Base-by-base conservation (phyloP, 1,140 invertebrate species). In the Meteorus sp. region DNA sequence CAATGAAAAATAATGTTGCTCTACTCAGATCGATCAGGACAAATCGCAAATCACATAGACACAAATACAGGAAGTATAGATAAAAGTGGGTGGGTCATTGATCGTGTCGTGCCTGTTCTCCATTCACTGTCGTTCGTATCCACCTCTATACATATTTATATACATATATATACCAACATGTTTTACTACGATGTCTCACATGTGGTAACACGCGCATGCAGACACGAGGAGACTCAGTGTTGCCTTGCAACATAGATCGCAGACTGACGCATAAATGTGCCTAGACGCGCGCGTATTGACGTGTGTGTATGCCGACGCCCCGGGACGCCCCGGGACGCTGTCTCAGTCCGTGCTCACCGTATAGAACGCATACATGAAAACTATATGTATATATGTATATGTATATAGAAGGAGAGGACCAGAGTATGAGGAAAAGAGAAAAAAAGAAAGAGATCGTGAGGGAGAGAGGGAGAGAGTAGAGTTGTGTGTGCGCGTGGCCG, bases 61-160 rank as follows among this genome's bases (percentile, higher is more conserved):
- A n/a, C n/a, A n/a, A n/a, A n/a, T n/a, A n/a, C n/a, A n/a, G 4
- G 27, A 5, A 5, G 27, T 29, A 29, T 29, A 9, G 35, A 39
- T 4, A 15, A 8, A 39, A 13, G 35, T 39, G 35, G 35, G 8
- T 39, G 15, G 35, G 35, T 39, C 35, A 71, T 67, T 69, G 66
- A 68, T 70, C 69, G 62, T 69, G 65, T 66, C 62, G 62, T 69
- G 65, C 64, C 62, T 66, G 52, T 61, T 44, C 64, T 67, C 70
- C 71, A 72, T 73, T 73, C 70, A 72, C 67, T 39, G 3, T 39
- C 3, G 35, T 7, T 39, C n/a, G n/a, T n/a, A n/a, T n/a, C n/a
- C n/a, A n/a, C n/a, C n/a, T n/a, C n/a, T n/a, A n/a, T n/a, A n/a
- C n/a, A n/a, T n/a, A n/a, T n/a, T n/a, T n/a, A n/a, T n/a, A n/a